Evolutionary conservation across 2,888 invertebrate genomes (phyloP).

Genomic region (Coenonympha glycerion): DNA sequence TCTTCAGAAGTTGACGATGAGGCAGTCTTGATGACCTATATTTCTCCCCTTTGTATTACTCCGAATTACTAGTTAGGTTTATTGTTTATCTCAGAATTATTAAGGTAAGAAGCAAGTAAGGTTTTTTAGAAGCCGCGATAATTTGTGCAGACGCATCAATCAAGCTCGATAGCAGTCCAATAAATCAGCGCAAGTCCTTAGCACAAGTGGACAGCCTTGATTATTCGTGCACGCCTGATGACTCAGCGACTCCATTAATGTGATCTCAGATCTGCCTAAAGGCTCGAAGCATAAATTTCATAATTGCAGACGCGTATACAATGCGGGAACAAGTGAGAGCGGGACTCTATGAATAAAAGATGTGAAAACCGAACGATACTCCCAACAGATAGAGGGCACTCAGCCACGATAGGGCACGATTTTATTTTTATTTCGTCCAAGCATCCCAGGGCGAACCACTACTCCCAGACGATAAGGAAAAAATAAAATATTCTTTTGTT

Average conservation of each 20-base stretch:
- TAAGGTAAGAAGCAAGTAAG: no score
- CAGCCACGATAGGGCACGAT: constrained; percentile 43
- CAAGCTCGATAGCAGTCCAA: constrained; percentile 56
- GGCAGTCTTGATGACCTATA: neutral
- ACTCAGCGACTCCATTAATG: constrained; percentile 45
- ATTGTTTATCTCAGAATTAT: constrained; percentile 12
- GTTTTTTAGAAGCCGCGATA: constrained; percentile 25
- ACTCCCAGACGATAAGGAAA: constrained; percentile 34
- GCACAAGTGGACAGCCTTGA: constrained; percentile 63
- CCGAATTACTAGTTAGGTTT: constrained; percentile 12
- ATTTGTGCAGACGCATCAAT: constrained; percentile 59
- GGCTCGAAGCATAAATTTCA: constrained; percentile 66
- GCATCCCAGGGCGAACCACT: constrained; percentile 48
- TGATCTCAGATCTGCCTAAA: constrained; percentile 66
- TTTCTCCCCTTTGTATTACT: constrained; percentile 6
- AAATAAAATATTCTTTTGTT: constrained; percentile 37
- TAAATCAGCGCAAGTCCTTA: constrained; percentile 65
- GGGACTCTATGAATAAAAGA: constrained; percentile 63
- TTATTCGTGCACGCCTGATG: constrained; percentile 43
- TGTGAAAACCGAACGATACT: constrained; percentile 51
- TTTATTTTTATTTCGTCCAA: constrained; percentile 52
- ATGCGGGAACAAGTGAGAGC: constrained; percentile 64
- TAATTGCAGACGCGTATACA: constrained; percentile 71
- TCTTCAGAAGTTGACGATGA: neutral
- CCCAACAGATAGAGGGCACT: constrained; percentile 41